Evolutionary conservation across 92 coral and sea anemone species (phyloP).

Genomic region (Pocillopora grandis): DNA sequence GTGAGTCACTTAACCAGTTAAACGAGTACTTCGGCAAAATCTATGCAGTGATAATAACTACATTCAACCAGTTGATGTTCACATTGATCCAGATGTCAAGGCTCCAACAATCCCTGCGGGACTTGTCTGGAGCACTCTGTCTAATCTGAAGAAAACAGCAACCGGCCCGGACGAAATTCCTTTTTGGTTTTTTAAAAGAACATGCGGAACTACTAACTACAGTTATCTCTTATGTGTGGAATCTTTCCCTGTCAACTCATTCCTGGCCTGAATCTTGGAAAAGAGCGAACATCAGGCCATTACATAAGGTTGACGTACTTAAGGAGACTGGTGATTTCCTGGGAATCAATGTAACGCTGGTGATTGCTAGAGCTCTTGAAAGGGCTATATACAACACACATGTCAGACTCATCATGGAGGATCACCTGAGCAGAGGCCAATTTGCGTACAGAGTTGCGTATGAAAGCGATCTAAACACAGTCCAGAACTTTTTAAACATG

Average conservation of each 20-base stretch:
- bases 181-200: slow-evolving; percentile 47
- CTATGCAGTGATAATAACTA: slow-evolving; percentile 43
- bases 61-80: slow-evolving; percentile 20
- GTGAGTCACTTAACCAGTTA: slow-evolving; percentile 21
- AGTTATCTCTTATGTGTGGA: background rate
- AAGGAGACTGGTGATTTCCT: slow-evolving; percentile 33
- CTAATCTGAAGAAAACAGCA: slow-evolving; percentile 36
- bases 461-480: too few relatives aligned
- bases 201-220: slow-evolving; percentile 47
- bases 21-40: slow-evolving; percentile 44
- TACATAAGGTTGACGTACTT: slow-evolving; percentile 50
- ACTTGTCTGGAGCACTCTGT: slow-evolving; percentile 33
- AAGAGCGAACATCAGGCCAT: background rate
- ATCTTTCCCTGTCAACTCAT: background rate
- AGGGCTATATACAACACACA: too few relatives aligned
- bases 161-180: slow-evolving; percentile 42
- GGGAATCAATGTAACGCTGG: slow-evolving; percentile 33
- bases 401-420: too few relatives aligned
- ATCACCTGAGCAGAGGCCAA: too few relatives aligned
- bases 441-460: too few relatives aligned
- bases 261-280: too few relatives aligned
- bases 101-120: slow-evolving; percentile 19
- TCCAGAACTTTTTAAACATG: too few relatives aligned
- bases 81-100: slow-evolving; percentile 18
- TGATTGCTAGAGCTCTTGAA: too few relatives aligned